Evolutionary conservation across 2,888 invertebrate genomes (phyloP).

Genomic region (Linyphia triangularis): DNA sequence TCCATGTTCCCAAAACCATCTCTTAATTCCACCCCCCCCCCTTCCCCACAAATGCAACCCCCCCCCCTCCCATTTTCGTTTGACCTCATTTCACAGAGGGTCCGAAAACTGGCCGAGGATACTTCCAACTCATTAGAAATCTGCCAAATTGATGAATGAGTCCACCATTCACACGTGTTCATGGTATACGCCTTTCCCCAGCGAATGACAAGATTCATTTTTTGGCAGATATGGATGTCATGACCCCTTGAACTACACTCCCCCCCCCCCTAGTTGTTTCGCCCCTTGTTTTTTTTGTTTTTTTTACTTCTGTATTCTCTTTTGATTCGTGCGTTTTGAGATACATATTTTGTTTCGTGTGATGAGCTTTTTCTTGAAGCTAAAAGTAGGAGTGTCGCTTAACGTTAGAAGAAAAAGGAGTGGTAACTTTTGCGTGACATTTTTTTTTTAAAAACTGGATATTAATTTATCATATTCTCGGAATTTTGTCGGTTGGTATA

Average conservation of each 20-base stretch:
- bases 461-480: too few relatives aligned
- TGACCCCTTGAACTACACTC: constrained; percentile 55
- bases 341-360: too few relatives aligned
- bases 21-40: background rate
- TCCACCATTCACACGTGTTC: constrained; percentile 66
- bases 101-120: constrained; percentile 52
- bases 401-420: too few relatives aligned
- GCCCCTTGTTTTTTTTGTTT: too few relatives aligned
- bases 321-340: too few relatives aligned
- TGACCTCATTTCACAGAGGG: constrained; percentile 65
- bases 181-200: constrained; percentile 54
- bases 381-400: constrained; percentile 6
- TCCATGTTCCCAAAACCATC: constrained; percentile 17
- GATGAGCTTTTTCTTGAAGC: too few relatives aligned
- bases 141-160: constrained; percentile 71
- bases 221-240: constrained; percentile 73
- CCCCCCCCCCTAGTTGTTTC: background rate
- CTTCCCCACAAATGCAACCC: constrained; percentile 14
- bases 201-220: constrained; percentile 64
- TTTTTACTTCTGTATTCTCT: too few relatives aligned
- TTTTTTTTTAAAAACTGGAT: too few relatives aligned
- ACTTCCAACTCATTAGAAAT: constrained; percentile 73
- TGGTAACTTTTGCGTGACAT: too few relatives aligned
- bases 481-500: too few relatives aligned
- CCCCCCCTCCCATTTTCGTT: constrained; percentile 10